A percentile compares a stretch with the other conserved stretches of the same genome.
Conservation (phyloP, 2,888 invertebrate species). For the Kuschelorhynchus macadamiae region DNA sequence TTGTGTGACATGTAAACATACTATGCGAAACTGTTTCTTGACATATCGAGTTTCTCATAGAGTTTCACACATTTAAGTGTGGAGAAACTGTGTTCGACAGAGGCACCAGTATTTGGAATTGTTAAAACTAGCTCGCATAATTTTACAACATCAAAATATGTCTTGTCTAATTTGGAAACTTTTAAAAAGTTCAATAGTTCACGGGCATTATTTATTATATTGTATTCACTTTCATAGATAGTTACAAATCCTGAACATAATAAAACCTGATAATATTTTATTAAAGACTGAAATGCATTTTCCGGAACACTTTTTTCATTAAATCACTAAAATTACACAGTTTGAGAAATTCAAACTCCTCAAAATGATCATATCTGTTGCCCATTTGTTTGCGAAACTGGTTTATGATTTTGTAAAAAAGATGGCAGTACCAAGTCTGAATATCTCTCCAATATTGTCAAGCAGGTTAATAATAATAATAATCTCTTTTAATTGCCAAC, state of each 20-base stretch:
- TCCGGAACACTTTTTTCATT: slow-evolving; percentile 24
- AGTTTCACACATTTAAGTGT: not conserved
- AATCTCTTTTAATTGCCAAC: too few relatives aligned
- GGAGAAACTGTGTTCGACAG: slow-evolving; percentile 1
- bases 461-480: too few relatives aligned
- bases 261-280: slow-evolving; percentile 17
- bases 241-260: slow-evolving; percentile 24
- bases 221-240: slow-evolving; percentile 24
- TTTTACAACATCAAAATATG: slow-evolving; percentile 24
- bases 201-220: slow-evolving; percentile 7
- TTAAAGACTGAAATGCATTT: slow-evolving; percentile 15
- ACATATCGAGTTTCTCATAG: too few relatives aligned
- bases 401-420: slow-evolving; percentile 18
- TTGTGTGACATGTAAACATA: too few relatives aligned
- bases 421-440: not conserved
- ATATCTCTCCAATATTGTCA: slow-evolving; percentile 9
- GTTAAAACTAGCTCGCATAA: slow-evolving; percentile 42
- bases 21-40: too few relatives aligned
- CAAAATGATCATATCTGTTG: slow-evolving; percentile 22
- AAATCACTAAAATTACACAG: slow-evolving; percentile 31
- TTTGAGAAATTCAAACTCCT: slow-evolving; percentile 29
- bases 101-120: slow-evolving; percentile 19
- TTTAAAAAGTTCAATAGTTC: slow-evolving; percentile 28
- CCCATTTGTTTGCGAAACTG: slow-evolving; percentile 21
- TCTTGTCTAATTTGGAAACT: not conserved